phyloP scores from a whole-genome alignment of 2,113 vertebrate genomes.

The Callipepla squamata region DNA sequence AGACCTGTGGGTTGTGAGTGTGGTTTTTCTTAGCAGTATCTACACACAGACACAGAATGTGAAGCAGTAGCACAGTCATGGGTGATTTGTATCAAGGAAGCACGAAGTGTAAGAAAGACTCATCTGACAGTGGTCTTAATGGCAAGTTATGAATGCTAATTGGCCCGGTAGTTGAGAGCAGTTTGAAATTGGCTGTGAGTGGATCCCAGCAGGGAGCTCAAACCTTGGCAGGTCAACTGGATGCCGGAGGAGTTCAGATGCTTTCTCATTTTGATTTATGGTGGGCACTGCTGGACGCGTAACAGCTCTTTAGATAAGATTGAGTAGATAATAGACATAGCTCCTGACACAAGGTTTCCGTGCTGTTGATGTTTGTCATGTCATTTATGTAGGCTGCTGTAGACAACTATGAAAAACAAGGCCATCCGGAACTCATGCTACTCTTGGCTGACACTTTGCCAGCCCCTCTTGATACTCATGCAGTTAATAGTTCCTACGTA shows the following conservation, averaged over 20 bases:
- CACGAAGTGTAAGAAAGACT: not conserved
- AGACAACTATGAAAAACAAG: not conserved
- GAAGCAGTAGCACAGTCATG: rapidly evolving
- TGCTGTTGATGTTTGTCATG: not conserved
- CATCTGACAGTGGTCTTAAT: not conserved
- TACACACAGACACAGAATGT: not conserved
- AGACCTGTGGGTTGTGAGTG: not conserved
- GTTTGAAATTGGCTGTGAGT: rapidly evolving
- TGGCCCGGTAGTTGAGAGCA: not conserved
- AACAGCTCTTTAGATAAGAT: not conserved
- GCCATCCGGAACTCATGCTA: not conserved
- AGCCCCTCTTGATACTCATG: not conserved
- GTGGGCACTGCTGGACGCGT: not conserved
- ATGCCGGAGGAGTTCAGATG: not conserved
- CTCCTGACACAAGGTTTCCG: not conserved
- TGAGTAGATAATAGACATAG: not conserved
- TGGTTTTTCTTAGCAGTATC: not conserved
- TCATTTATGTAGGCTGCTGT: not conserved
- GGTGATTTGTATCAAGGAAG: not conserved
- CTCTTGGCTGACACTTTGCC: not conserved
- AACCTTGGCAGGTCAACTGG: not conserved
- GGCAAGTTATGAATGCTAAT: not conserved
- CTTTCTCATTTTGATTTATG: not conserved
- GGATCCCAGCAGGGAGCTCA: not conserved
- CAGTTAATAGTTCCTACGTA: not conserved